A percentile compares a stretch with the other conserved stretches of the same genome.
Conservation (phyloP, 2,888 invertebrate genomes). For the Dynastes tityus region DNA sequence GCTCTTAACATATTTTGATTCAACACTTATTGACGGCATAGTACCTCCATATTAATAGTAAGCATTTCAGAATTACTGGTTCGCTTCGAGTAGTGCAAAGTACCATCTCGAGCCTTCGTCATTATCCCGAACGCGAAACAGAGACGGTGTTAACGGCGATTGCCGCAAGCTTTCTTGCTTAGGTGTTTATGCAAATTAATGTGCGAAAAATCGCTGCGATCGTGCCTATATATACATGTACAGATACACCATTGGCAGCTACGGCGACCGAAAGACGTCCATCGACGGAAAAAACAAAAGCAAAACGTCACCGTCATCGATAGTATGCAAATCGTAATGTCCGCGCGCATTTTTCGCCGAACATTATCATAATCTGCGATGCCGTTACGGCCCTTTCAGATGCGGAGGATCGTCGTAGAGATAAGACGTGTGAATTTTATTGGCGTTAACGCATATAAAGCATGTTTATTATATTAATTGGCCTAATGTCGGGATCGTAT, state of each 20-base stretch:
- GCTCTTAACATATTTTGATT: not conserved
- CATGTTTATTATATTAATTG: constrained; percentile 39
- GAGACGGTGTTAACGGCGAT: constrained; percentile 16
- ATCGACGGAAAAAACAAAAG: constrained; percentile 4
- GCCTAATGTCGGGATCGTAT: not conserved
- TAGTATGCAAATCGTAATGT: constrained; percentile 33
- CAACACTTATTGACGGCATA: not conserved
- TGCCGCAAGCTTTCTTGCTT: not conserved
- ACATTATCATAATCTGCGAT: constrained; percentile 42
- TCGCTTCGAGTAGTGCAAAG: constrained; percentile 4
- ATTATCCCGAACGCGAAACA: not conserved
- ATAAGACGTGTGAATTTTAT: constrained; percentile 41
- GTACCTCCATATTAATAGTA: not conserved
- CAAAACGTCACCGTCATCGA: not conserved
- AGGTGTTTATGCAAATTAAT: constrained; percentile 47
- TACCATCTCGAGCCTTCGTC: not conserved
- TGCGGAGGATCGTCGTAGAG: not conserved
- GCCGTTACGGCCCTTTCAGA: constrained; percentile 25
- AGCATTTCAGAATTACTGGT: constrained; percentile 17
- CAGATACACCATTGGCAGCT: constrained; percentile 6
- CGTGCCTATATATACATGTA: not conserved
- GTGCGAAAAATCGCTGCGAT: constrained; percentile 42
- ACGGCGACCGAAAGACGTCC: not conserved
- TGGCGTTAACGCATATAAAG: constrained; percentile 28
- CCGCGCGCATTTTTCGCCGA: constrained; percentile 25